Evolutionary conservation across 1,140 invertebrate genomes (phyloP), one percentile per base, ranked within the genome.

Genomic region (Platorchestia sp.): DNA sequence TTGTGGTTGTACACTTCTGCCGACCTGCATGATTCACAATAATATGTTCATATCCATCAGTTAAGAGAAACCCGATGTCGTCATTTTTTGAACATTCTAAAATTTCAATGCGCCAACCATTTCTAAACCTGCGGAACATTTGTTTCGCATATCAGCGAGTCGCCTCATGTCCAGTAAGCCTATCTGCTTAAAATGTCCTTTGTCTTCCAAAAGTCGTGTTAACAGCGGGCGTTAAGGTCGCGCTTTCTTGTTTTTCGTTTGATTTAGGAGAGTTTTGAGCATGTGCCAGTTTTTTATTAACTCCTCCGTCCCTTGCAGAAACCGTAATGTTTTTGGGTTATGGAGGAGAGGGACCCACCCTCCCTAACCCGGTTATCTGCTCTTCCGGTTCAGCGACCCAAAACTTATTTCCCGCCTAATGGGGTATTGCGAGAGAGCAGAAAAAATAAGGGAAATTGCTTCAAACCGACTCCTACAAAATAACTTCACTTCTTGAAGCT

Each of bases 321-420:
- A 89, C 41, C 87, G 87, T 75, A 19, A 93, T 45, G 91, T 93
- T 93, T 93, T 93, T 45, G 43, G 91, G 43, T 47, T 6, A 93
- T 44, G 91, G 43, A 19, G 10, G 22, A 47, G 43, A 1, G 3
- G 36, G 36, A 16, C 43, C 45, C 0, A 19, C 91, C 91, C 45
- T 40, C 59, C 59, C 59, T 75, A 75, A 75, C 59, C 43, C 91
- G 91, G 43, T 93, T 93, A 93, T 93, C 91, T 93, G 41, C 45
- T 45, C 91, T 93, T 93, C 91, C 91, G 45, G 91, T 93, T 93
- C 91, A 93, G 91, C 91, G 91, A 93, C 91, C 91, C 45, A 93
- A 93, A 93, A 93, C 91, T 93, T 93, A 93, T 93, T 93, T 93
- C 91, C 44, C 40, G 45, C 91, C 43, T 93, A 93, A 93, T 93